These are phyloP conservation scores for Oryzias celebensis DNA, from an alignment of 2,113 vertebrate genomes.

Conservation along the genomic window DNA sequence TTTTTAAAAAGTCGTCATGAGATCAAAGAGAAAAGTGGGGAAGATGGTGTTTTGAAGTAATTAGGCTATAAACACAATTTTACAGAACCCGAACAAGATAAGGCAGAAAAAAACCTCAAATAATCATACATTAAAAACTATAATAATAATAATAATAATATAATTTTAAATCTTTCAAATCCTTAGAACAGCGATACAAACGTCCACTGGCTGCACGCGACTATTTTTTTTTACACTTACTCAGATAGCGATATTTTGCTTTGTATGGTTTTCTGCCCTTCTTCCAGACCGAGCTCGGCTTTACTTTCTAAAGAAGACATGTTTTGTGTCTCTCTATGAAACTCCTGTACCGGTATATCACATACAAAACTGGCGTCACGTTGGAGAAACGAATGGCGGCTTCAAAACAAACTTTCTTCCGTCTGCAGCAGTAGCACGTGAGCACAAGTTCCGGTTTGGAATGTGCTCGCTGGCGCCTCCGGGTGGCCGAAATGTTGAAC, in stretches of 20 bases:
- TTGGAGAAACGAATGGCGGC: background rate
- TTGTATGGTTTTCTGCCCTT: conserved; percentile 55
- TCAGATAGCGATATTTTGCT: conserved; percentile 71
- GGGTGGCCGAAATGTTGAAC: conserved; percentile 11
- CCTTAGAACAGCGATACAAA: too few relatives aligned
- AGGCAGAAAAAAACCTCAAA: too few relatives aligned
- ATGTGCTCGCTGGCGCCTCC: conserved; percentile 42
- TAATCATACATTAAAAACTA: too few relatives aligned
- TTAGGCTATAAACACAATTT: too few relatives aligned
- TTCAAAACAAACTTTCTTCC: conserved; percentile 57
- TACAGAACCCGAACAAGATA: too few relatives aligned
- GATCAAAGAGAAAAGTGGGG: too few relatives aligned
- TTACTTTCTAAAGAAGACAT: conserved; percentile 27
- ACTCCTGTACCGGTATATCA: background rate
- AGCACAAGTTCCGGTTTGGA: conserved; percentile 45
- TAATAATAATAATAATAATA: too few relatives aligned
- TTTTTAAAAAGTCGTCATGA: background rate
- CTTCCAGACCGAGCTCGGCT: conserved; percentile 7
- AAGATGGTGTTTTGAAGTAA: too few relatives aligned
- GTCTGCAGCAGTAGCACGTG: conserved; percentile 36
- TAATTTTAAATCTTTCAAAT: too few relatives aligned
- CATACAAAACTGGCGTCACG: conserved; percentile 4
- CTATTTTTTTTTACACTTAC: conserved; percentile 45
- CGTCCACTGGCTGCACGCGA: too few relatives aligned
- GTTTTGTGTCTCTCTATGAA: background rate